Percentiles rank a stretch among this genome's conserved stretches.
Evolutionary conservation across 2,888 invertebrate genomes (phyloP).

Genomic region (Aphodius sticticus): DNA sequence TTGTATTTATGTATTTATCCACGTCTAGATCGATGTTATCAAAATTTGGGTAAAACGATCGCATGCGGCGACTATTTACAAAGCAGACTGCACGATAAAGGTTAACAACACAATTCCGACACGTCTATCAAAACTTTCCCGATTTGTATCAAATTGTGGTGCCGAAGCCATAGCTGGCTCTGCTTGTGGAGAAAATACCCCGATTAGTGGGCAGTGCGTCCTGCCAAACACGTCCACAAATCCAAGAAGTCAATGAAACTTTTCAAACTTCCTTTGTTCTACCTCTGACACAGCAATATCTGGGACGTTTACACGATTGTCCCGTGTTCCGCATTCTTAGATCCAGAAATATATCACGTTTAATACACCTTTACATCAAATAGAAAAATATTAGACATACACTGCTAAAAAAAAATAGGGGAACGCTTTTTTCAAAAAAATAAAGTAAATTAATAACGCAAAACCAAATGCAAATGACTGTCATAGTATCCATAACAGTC

Average conservation of each 20-base stretch:
- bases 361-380: too few species aligned
- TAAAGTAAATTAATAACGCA: too few species aligned
- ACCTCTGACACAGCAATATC: constrained; percentile 4
- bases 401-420: too few species aligned
- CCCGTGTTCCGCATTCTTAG: not conserved
- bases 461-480: too few species aligned
- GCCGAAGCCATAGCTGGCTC: not conserved
- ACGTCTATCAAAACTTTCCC: not conserved
- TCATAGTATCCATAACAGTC: too few species aligned
- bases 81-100: not conserved
- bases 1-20: constrained; percentile 4
- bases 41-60: not conserved
- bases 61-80: not conserved
- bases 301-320: not conserved
- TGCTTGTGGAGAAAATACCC: not conserved
- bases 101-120: constrained; percentile 4
- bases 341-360: too few species aligned
- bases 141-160: not conserved
- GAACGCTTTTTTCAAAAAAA: too few species aligned
- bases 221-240: not conserved
- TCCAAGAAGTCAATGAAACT: not conserved
- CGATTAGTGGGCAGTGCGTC: not conserved
- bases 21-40: not conserved
- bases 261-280: not conserved
- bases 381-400: too few species aligned